Base-by-base conservation (phyloP, 2,888 invertebrate genomes). In the Gasteruption jaculator region DNA sequence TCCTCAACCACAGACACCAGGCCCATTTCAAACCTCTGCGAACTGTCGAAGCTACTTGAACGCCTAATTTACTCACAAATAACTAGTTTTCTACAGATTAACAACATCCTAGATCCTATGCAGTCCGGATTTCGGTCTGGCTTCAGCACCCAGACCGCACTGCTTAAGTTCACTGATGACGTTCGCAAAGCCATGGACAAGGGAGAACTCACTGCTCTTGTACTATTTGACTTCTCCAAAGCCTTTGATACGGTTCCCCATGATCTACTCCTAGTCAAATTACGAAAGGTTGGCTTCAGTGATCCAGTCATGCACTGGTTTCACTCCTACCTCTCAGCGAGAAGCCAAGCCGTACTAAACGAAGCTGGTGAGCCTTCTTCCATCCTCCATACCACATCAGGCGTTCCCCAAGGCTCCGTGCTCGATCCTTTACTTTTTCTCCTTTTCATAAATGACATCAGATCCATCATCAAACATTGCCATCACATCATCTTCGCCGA, bases 151-250 rank as follows among this genome's bases (percentile, higher is more conserved):
- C 41, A 41, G 14, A 34, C 40, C 5, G 15, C 26, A 3, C 19
- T 41, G 27, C 10, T 41, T 30, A 5, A 19, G 4, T 7, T 45
- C 2, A 10, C 12, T 1, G 24, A 43, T 2, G 42, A 45, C 11
- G 30, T 40, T 10, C n/a, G 19, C 2, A 2, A 4, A 4, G 41
- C 25, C 0, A 30, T 38, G 3, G 46, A 46, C 20, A 7, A 26
- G 1, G 5, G 33, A 1, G 8, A 5, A 7, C 7, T 46, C 1
- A 47, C 47, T 1, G 19, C 41, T 0, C 15, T 38, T 1, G 25
- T 47, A 2, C 12, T 45, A 5, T 43, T 45, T 4, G 43, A 50
- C 11, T 29, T 29, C 8, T 8, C 8, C 11, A 29, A 29, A 11
- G 29, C 29, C 12, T 29, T n/a, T 8, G 29, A 29, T 14, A 29